Evolutionary conservation across 2,797 vertebrate species (phyloP).

Genomic region (Betta splendens): DNA sequence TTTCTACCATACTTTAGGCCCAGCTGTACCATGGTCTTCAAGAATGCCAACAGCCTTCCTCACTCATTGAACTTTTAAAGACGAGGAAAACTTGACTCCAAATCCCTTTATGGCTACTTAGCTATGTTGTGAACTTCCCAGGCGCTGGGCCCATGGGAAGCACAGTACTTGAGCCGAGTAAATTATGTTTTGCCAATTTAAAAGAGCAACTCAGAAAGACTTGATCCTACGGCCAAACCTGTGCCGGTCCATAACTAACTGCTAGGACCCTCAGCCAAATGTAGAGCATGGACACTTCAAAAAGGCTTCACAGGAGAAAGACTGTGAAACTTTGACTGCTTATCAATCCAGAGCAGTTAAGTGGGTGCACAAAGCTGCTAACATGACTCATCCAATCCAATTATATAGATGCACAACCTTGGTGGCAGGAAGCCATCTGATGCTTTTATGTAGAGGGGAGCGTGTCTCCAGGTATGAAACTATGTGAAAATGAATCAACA

Average conservation of each 20-base stretch:
- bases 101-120: slow-evolving; percentile 67
- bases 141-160: slow-evolving; percentile 38
- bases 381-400: slow-evolving; percentile 69
- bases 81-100: slow-evolving; percentile 32
- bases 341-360: slow-evolving; percentile 32
- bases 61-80: slow-evolving; percentile 39
- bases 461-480: neutral
- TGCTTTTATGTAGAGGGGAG: slow-evolving; percentile 21
- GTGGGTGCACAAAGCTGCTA: slow-evolving; percentile 57
- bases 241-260: slow-evolving; percentile 17
- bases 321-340: slow-evolving; percentile 17
- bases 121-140: slow-evolving; percentile 56
- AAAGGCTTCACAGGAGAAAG: slow-evolving; percentile 8
- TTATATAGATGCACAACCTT: slow-evolving; percentile 58
- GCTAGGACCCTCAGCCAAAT: slow-evolving; percentile 26
- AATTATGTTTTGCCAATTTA: slow-evolving; percentile 52
- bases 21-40: slow-evolving; percentile 19
- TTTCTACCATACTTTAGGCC: slow-evolving; percentile 23
- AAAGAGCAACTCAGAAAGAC: slow-evolving; percentile 24
- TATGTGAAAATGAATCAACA: too few relatives aligned
- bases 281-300: slow-evolving; percentile 22
- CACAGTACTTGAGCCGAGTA: slow-evolving; percentile 37
- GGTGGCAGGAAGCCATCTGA: slow-evolving; percentile 16
- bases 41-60: slow-evolving; percentile 27
- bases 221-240: slow-evolving; percentile 14